Evolutionary conservation across 2,797 vertebrate genomes (phyloP).

Genomic region (Gouania willdenowi): DNA sequence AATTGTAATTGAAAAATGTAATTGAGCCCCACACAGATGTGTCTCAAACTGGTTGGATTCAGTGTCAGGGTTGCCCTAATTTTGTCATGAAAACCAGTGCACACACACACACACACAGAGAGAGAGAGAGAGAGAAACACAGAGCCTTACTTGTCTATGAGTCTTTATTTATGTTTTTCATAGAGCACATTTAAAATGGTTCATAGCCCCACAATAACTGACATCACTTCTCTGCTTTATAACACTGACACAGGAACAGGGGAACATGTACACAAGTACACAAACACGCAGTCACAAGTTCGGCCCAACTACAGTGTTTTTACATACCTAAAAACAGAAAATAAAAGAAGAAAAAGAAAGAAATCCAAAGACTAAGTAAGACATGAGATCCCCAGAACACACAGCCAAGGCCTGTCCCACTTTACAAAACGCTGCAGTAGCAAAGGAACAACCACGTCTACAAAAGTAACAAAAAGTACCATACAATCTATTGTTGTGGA

Average conservation of each 20-base stretch:
- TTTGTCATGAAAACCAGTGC: no score
- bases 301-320: slow-evolving; percentile 69
- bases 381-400: slow-evolving; percentile 58
- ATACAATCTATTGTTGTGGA: slow-evolving; percentile 74
- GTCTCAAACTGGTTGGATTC: no score
- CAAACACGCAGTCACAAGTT: slow-evolving; percentile 78
- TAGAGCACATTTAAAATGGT: slow-evolving; percentile 82
- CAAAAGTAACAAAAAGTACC: slow-evolving; percentile 75
- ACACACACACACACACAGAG: no score
- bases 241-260: slow-evolving; percentile 81
- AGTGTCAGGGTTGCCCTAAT: no score
- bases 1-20: no score
- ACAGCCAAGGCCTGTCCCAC: slow-evolving; percentile 79
- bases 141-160: slow-evolving; percentile 53
- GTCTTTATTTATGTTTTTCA: slow-evolving; percentile 78
- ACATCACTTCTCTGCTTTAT: slow-evolving; percentile 76
- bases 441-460: slow-evolving; percentile 75
- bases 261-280: slow-evolving; percentile 77
- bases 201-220: slow-evolving; percentile 78
- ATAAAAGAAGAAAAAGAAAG: slow-evolving; percentile 2
- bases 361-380: slow-evolving; percentile 20
- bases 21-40: no score
- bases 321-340: slow-evolving; percentile 51
- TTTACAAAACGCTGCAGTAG: slow-evolving; percentile 73
- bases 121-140: not conserved